Evolutionary conservation across 2,888 invertebrate genomes (phyloP), one percentile per base, ranked within the genome.

Genomic region (Heteropelma amictum): DNA sequence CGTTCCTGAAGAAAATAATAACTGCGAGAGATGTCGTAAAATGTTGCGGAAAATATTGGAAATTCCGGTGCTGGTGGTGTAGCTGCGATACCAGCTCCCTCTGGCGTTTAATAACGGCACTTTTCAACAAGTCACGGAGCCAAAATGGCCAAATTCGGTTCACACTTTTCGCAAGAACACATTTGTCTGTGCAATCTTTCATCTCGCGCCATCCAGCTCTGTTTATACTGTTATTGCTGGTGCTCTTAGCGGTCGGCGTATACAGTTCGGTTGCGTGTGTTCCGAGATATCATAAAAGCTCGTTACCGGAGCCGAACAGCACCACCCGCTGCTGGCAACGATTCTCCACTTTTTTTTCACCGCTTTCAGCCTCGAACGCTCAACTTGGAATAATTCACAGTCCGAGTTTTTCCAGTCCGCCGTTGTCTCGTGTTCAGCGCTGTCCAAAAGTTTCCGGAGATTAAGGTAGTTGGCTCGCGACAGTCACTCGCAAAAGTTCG

Each of bases 311-410:
- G 38, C 49, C 28, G n/a, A n/a, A n/a, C n/a, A n/a, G n/a, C 53
- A 42, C 68, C 68, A 63, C 40, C 68, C 68, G 72, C 49, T 68
- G 72, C 63, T 73, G 68, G 68, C 72, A 68, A 73, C 72, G 72
- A 68, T 68, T 51, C 33, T 12, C 60, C 38, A 14, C 40, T 42
- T 21, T 60, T n/a, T n/a, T 68, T 33, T 40, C 42, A 28, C 30
- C 60, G 26, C 47, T 47, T 30, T 30, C 2, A 19, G 21, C 12
- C 33, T 63, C n/a, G 49, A 38, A 49, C 49, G 56, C 63, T 68
- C 63, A 56, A 73, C 63, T 56, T 19, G 51, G 63, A 56, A 67
- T 72, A 68, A 67, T 54, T 67, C 61, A 67, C 60, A 68, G 42
- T 42, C 49, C 19, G 63, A 49, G 72, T 40, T 68, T 68, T 61